Evolutionary conservation across 2,113 vertebrate species (phyloP), one percentile per base, ranked within the genome.

Genomic region (Terrapene triunguis): DNA sequence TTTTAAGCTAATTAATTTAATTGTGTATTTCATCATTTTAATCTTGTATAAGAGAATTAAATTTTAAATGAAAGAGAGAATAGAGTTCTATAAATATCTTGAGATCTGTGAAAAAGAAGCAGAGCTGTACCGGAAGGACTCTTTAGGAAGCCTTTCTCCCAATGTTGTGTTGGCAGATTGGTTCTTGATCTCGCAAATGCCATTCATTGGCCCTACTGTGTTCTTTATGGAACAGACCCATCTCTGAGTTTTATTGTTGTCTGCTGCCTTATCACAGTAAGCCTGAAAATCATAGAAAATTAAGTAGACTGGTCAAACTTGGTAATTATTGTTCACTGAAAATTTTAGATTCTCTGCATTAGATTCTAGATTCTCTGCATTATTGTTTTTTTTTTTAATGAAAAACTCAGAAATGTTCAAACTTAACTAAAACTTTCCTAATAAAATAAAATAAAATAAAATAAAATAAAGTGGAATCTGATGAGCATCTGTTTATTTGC

Each of bases 81-180:
- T 42, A 57, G 11, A 47, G 74, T 25, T 47, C 12, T 78, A 16
- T 47, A 44, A 27, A 27, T 27, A 24, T 27, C 25, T 27, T 76
- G 32, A 14, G 10, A 17, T 17, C 5, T 4, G 16, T 59, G 32
- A 47, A 35, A 89, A 25, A 80, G 47, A 85, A 81, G 38, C 54
- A n/a, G 59, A 42, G 57, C 2, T 42, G 32, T 12, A 93, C 72
- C 51, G 86, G 79, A 38, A 89, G 47, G 1, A 29, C 2, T 24
- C 7, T 35, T 42, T 51, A 69, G 35, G 55, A 78, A 93, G 22
- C 3, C 35, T 5, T 8, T 10, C 55, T 90, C 25, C 8, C 44
- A 4, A 47, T 4, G 0, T 48, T 16, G 5, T 0, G 0, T 0
- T 0, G 35, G 8, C n/a, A 10, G 38, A 8, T 17, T 32, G 27